Conservation (phyloP, 2,797 vertebrate genomes). For the Alauda arvensis region DNA sequence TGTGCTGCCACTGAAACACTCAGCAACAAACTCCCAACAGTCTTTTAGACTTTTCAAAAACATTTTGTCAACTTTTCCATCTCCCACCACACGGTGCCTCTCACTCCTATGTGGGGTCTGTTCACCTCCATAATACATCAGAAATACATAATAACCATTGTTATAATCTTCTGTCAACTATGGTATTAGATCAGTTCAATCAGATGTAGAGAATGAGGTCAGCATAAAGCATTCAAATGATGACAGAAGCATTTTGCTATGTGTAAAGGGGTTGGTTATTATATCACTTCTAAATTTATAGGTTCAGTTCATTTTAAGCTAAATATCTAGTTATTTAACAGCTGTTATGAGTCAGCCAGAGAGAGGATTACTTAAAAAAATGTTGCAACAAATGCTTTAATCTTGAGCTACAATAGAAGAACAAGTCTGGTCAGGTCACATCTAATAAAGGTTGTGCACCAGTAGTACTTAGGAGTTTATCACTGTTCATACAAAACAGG, state of each 20-base stretch:
- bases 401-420: conserved; percentile 64
- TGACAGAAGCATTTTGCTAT: conserved; percentile 35
- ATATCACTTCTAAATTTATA: conserved; percentile 66
- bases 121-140: not conserved
- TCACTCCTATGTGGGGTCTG: not conserved
- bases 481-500: conserved; percentile 24
- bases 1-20: not conserved
- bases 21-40: not conserved
- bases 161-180: not conserved
- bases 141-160: not conserved
- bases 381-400: conserved; percentile 70
- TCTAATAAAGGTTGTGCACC: conserved; percentile 51
- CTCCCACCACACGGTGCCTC: accelerated
- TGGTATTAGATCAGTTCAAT: conserved; percentile 25
- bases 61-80: not conserved
- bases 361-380: conserved; percentile 56
- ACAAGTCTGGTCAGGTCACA: conserved; percentile 67
- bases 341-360: conserved; percentile 72
- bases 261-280: conserved; percentile 45
- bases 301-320: conserved; percentile 60
- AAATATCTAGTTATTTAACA: conserved; percentile 74
- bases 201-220: conserved; percentile 44
- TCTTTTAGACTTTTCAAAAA: not conserved
- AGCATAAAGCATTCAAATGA: conserved; percentile 40
- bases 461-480: conserved; percentile 19